Conservation (phyloP, 2,888 invertebrate species). For the Catonia carolina region DNA sequence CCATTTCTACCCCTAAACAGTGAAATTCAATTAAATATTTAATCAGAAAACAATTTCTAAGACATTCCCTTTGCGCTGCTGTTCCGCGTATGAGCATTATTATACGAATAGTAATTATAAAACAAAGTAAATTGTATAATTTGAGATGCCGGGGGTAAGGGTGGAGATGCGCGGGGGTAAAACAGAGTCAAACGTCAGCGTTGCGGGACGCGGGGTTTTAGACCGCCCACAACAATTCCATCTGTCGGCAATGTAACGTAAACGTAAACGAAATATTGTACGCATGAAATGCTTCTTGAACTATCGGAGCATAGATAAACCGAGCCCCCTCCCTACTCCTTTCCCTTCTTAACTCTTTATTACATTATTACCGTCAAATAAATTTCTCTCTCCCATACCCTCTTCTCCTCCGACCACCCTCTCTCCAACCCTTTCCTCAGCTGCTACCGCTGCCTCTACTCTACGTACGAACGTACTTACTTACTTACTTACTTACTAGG, state of each 20-base stretch:
- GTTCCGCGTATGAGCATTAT: conserved; percentile 22
- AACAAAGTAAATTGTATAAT: conserved; percentile 20
- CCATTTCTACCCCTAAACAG: background rate
- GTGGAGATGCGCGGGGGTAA: no score
- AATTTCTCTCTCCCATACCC: conserved; percentile 8
- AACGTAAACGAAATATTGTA: conserved; percentile 24
- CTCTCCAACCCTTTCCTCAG: background rate
- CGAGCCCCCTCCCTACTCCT: conserved; percentile 10
- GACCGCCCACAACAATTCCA: conserved; percentile 27
- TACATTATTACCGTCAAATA: conserved; percentile 27
- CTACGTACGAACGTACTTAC: no score
- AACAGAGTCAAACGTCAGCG: conserved; percentile 9
- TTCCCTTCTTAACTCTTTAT: conserved; percentile 20
- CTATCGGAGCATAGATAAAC: conserved; percentile 29
- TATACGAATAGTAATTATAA: conserved; percentile 27
- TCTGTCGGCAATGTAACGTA: conserved; percentile 20
- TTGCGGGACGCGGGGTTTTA: conserved; percentile 4
- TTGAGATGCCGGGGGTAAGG: background rate
- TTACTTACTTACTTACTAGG: no score
- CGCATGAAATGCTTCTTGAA: conserved; percentile 27
- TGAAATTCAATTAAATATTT: conserved; percentile 32
- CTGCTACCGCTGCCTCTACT: background rate
- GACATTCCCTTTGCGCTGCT: conserved; percentile 23
- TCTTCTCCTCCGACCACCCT: background rate
- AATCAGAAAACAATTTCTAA: conserved; percentile 33